Evolutionary conservation across 2,113 vertebrate genomes (phyloP).

Genomic region (Myotis lucifugus): DNA sequence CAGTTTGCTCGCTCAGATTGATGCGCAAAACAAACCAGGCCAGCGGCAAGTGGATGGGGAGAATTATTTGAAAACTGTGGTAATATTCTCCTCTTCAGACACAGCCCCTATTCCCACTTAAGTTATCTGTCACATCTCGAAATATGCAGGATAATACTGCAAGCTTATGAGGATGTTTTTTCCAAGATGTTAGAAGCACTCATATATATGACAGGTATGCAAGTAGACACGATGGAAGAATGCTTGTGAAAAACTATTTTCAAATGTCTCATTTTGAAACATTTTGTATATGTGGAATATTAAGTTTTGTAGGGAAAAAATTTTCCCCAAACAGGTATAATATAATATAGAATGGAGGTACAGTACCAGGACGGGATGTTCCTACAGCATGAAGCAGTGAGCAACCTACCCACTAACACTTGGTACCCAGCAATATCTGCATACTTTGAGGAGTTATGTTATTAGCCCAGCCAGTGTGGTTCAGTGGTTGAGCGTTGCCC

Average conservation of each 20-base stretch:
- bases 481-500: too few species aligned
- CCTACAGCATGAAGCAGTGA: fast-evolving
- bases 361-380: fast-evolving
- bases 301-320: background rate
- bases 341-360: too few species aligned
- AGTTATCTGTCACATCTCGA: background rate
- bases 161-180: background rate
- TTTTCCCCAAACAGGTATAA: background rate
- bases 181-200: background rate
- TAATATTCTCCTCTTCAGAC: background rate
- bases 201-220: fast-evolving
- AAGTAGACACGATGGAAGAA: fast-evolving
- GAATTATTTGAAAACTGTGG: background rate
- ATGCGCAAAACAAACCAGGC: background rate
- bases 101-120: background rate
- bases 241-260: background rate
- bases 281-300: background rate
- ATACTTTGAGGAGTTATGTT: too few species aligned
- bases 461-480: too few species aligned
- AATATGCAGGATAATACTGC: background rate
- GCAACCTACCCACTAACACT: too few species aligned
- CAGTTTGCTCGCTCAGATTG: background rate
- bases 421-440: too few species aligned
- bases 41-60: fast-evolving
- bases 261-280: background rate